Conservation (phyloP, 2,888 invertebrate genomes). For the Eilema caniola region DNA sequence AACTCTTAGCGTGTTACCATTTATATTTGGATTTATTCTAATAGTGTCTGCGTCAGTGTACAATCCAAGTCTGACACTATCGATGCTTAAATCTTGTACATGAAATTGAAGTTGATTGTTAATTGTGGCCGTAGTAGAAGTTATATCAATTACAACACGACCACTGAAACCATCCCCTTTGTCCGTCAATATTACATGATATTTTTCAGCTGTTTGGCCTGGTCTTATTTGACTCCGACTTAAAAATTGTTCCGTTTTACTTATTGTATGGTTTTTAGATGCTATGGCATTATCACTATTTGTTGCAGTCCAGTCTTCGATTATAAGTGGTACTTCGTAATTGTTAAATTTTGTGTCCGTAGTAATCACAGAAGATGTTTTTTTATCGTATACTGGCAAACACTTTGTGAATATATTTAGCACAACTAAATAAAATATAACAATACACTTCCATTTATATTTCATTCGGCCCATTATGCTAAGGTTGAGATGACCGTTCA, state of each 20-base stretch:
- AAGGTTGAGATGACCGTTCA: conserved; percentile 51
- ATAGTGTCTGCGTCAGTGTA: conserved; percentile 54
- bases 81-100: conserved; percentile 53
- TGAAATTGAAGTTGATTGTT: conserved; percentile 59
- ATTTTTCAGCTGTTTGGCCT: conserved; percentile 59
- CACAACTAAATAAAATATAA: conserved; percentile 55
- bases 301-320: conserved; percentile 25
- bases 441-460: conserved; percentile 64
- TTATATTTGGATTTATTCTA: conserved; percentile 37
- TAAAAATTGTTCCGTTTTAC: conserved; percentile 39
- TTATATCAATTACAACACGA: conserved; percentile 58
- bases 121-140: conserved; percentile 50
- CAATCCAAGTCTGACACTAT: conserved; percentile 58
- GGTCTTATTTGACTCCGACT: conserved; percentile 57
- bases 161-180: conserved; percentile 61
- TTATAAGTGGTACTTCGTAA: conserved; percentile 32
- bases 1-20: conserved; percentile 59
- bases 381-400: conserved; percentile 55
- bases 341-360: conserved; percentile 43
- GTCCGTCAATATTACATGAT: conserved; percentile 60
- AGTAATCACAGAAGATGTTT: conserved; percentile 29
- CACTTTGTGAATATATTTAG: conserved; percentile 61
- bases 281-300: conserved; percentile 21
- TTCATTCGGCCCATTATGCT: conserved; percentile 69
- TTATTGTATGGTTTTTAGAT: conserved; percentile 27